Conservation (phyloP, 2,113 vertebrate species). For the Hiodon tergisus region DNA sequence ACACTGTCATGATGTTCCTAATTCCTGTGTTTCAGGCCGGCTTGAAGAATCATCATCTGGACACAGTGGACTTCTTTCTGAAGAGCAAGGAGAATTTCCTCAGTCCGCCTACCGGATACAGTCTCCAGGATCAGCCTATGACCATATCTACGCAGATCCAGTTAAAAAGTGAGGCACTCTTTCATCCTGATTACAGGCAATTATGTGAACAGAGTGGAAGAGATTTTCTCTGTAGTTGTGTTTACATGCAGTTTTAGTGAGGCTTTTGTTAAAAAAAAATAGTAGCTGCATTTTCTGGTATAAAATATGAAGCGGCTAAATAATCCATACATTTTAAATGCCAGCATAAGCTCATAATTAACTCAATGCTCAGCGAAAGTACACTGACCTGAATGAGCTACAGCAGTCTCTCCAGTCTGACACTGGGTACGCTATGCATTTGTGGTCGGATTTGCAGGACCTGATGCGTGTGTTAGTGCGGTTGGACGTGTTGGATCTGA, state of each 20-base stretch:
- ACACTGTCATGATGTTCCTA: constrained; percentile 2
- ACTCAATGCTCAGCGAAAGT: too few relatives aligned
- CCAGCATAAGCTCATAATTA: too few relatives aligned
- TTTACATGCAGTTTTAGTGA: too few relatives aligned
- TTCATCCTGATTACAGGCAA: background rate
- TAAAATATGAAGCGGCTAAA: too few relatives aligned
- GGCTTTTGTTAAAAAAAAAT: too few relatives aligned
- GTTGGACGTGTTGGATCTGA: constrained; percentile 69
- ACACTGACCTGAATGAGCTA: too few relatives aligned
- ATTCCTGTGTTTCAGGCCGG: constrained; percentile 68
- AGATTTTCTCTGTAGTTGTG: too few relatives aligned
- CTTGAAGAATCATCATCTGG: constrained; percentile 88
- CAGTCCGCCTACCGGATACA: constrained; percentile 41
- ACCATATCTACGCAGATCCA: constrained; percentile 44
- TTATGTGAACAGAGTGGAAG: background rate
- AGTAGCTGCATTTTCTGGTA: too few relatives aligned
- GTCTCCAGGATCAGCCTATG: constrained; percentile 43
- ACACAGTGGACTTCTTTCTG: constrained; percentile 90
- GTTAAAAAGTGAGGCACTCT: constrained; percentile 62
- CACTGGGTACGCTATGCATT: too few relatives aligned
- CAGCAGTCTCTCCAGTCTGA: too few relatives aligned
- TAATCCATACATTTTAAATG: too few relatives aligned
- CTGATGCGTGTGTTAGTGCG: background rate
- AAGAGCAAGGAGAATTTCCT: constrained; percentile 91
- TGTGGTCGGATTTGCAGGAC: too few relatives aligned